Conservation (phyloP, 37 sponge, comb jelly and placozoan genomes). For the Bolinopsis microptera region DNA sequence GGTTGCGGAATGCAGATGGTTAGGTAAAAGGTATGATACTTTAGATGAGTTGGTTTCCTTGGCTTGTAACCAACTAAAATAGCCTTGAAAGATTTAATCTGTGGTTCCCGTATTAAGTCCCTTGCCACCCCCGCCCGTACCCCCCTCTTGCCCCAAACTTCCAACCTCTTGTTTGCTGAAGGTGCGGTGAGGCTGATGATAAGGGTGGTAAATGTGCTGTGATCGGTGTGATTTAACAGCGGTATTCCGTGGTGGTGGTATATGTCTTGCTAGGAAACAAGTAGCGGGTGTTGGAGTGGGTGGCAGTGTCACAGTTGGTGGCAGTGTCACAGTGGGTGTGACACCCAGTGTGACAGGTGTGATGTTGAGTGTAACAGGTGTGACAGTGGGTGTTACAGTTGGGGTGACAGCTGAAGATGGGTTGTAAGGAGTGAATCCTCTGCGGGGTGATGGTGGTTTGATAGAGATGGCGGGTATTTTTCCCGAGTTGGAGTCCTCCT, state of each 20-base stretch:
- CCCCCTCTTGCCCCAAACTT: neutral
- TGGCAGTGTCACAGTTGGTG: neutral
- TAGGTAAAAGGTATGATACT: no score
- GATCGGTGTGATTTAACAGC: neutral
- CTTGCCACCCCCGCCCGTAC: no score
- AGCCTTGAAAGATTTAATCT: no score
- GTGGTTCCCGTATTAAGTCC: no score
- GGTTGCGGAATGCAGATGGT: no score
- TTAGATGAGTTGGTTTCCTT: no score
- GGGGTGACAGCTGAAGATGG: neutral
- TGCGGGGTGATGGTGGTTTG: neutral
- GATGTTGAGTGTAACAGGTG: neutral
- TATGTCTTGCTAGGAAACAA: neutral
- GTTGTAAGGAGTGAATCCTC: neutral
- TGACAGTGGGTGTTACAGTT: neutral
- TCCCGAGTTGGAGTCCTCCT: no score
- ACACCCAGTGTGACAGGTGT: neutral
- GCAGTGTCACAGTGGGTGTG: neutral
- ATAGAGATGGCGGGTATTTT: neutral
- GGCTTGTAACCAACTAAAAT: no score
- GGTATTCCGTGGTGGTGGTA: neutral
- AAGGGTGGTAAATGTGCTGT: neutral
- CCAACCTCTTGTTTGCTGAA: neutral
- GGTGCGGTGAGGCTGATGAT: neutral
- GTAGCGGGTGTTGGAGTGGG: neutral